Percentiles rank a stretch among this genome's conserved stretches.
Conservation (phyloP, 1,140 invertebrate genomes). For the Spodoptera litura region DNA sequence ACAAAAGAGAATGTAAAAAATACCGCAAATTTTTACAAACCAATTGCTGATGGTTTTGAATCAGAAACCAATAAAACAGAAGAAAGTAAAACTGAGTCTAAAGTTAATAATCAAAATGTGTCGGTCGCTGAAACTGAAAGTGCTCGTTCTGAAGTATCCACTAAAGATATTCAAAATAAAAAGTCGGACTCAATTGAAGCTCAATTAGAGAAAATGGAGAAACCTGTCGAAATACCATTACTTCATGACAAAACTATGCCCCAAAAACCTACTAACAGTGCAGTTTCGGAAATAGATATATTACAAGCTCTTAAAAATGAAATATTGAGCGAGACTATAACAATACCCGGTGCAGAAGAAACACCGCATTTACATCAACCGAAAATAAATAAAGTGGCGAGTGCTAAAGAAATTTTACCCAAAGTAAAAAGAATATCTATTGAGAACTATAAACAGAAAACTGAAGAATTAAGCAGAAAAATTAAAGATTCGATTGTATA, state of each 20-base stretch:
- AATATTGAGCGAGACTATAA: conserved; percentile 73
- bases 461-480: conserved; percentile 35
- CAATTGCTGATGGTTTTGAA: conserved; percentile 41
- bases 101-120: background rate
- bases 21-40: conserved; percentile 67
- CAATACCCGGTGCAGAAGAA: conserved; percentile 58
- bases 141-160: background rate
- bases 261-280: conserved; percentile 55
- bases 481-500: conserved; percentile 47
- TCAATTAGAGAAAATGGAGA: conserved; percentile 31
- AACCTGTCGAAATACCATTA: conserved; percentile 69
- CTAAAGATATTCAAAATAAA: background rate
- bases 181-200: background rate
- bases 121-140: background rate
- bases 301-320: conserved; percentile 83
- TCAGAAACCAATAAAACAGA: conserved; percentile 44
- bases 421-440: conserved; percentile 82
- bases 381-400: conserved; percentile 78
- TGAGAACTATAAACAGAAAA: conserved; percentile 83
- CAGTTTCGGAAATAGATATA: conserved; percentile 82
- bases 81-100: conserved; percentile 10
- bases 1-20: conserved; percentile 26
- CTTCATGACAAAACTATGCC: conserved; percentile 59
- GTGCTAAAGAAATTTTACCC: conserved; percentile 68
- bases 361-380: conserved; percentile 77